Conservation (phyloP, 2,888 invertebrate genomes). For the Cloeon dipterum region DNA sequence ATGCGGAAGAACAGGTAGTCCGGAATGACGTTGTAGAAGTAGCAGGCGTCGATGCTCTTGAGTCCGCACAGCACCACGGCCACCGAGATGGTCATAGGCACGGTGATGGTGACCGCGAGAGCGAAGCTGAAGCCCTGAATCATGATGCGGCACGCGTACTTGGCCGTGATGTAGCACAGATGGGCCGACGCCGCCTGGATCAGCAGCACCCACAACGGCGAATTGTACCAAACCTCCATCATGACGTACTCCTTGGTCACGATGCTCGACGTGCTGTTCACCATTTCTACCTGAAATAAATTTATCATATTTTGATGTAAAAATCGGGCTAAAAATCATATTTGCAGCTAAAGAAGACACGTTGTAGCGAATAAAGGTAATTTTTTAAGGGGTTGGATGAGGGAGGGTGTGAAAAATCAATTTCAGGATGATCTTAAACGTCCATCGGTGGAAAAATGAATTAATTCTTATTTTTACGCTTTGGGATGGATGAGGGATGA, state of each 20-base stretch:
- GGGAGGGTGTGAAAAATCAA: too few relatives aligned
- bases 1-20: slow-evolving; percentile 83
- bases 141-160: slow-evolving; percentile 88
- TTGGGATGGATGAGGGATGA: too few relatives aligned
- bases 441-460: too few relatives aligned
- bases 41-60: slow-evolving; percentile 66
- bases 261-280: slow-evolving; percentile 48
- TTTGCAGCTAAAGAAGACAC: background rate
- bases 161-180: slow-evolving; percentile 31
- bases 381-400: too few relatives aligned
- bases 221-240: slow-evolving; percentile 42
- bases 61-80: slow-evolving; percentile 75
- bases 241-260: slow-evolving; percentile 52
- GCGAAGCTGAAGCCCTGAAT: slow-evolving; percentile 96
- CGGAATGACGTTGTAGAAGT: slow-evolving; percentile 65
- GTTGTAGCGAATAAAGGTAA: too few relatives aligned
- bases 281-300: slow-evolving; percentile 1
- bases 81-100: slow-evolving; percentile 70
- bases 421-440: too few relatives aligned
- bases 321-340: background rate
- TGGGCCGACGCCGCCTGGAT: slow-evolving; percentile 67
- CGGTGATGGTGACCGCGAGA: slow-evolving; percentile 81
- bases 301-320: background rate
- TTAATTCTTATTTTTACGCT: too few relatives aligned
- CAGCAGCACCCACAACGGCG: slow-evolving; percentile 50